phyloP scores from a whole-genome alignment of 2,113 vertebrate genomes.

The Passer montanus region DNA sequence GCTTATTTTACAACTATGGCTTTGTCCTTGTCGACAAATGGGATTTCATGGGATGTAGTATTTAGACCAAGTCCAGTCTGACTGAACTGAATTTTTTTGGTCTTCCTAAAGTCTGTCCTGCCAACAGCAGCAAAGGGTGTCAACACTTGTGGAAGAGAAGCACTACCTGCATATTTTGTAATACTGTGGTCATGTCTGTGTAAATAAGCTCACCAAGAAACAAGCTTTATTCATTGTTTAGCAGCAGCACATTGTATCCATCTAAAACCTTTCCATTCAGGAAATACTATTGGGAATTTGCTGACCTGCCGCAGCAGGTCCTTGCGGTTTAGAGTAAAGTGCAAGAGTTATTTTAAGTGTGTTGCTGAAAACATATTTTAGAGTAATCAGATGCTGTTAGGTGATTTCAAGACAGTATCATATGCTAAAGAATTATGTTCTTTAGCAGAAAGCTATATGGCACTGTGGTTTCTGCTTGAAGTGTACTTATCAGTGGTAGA shows the following conservation, averaged over 20 bases:
- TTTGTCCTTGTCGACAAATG: background rate
- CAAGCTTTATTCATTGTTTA: background rate
- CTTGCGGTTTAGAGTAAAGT: background rate
- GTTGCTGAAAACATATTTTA: background rate
- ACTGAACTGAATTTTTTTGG: background rate
- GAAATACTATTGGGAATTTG: background rate
- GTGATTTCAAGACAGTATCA: background rate
- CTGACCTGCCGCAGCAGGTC: background rate
- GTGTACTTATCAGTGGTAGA: background rate
- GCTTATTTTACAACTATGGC: background rate
- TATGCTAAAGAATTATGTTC: background rate
- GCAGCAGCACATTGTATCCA: background rate
- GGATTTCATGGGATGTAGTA: background rate
- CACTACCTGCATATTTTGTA: background rate
- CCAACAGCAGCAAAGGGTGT: background rate
- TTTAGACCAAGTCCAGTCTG: background rate
- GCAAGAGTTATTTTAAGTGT: background rate
- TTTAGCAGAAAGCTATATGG: background rate
- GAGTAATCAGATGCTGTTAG: background rate
- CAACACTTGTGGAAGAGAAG: background rate
- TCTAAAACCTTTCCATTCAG: background rate
- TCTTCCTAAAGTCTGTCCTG: background rate
- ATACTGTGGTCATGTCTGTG: background rate
- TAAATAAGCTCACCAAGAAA: background rate
- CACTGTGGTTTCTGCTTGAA: background rate